A percentile compares a stretch with the other conserved stretches of the same genome.
These are phyloP conservation scores for Neoseiulus cucumeris DNA, from an alignment of 1,140 invertebrate genomes.

Conservation along the genomic window DNA sequence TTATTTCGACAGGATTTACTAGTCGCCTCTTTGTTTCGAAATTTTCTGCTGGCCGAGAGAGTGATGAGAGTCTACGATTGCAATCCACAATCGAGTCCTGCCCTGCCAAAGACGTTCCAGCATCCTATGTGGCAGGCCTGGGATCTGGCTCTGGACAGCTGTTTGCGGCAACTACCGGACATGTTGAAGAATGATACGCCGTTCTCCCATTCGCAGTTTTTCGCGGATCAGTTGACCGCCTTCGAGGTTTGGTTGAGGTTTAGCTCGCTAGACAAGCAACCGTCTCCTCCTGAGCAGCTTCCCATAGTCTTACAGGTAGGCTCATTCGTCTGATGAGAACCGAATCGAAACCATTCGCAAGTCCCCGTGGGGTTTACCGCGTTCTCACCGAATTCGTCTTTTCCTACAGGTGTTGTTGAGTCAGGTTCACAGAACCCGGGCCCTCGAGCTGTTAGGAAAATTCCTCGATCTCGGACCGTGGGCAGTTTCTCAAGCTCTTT, in stretches of 20 bases:
- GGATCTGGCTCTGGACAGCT: slow-evolving; percentile 87
- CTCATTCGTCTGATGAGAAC: slow-evolving; percentile 24
- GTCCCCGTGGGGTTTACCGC: too few species aligned
- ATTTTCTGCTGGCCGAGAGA: slow-evolving; percentile 86
- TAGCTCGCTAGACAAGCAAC: slow-evolving; percentile 42
- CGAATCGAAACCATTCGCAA: neutral
- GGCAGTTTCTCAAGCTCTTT: slow-evolving; percentile 80
- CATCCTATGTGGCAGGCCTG: slow-evolving; percentile 60
- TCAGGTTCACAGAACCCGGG: slow-evolving; percentile 83
- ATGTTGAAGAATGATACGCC: slow-evolving; percentile 36
- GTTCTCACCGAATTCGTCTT: slow-evolving; percentile 10
- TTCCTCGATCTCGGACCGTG: slow-evolving; percentile 90
- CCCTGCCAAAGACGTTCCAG: slow-evolving; percentile 67
- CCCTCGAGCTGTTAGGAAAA: slow-evolving; percentile 75
- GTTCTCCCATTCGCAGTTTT: slow-evolving; percentile 63
- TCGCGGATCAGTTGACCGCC: slow-evolving; percentile 94
- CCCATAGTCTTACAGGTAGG: slow-evolving; percentile 79
- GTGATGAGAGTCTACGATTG: slow-evolving; percentile 92
- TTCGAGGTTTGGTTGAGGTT: slow-evolving; percentile 85
- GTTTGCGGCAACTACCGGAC: slow-evolving; percentile 62
- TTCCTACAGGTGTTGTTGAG: slow-evolving; percentile 57
- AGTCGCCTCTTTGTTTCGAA: slow-evolving; percentile 92
- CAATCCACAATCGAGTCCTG: slow-evolving; percentile 71
- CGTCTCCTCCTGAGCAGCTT: slow-evolving; percentile 71
- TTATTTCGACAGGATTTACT: slow-evolving; percentile 90